Percentiles rank a stretch among this genome's conserved stretches.
Evolutionary conservation across 2,113 vertebrate genomes (phyloP).

Genomic region (Tachuris rubrigastra): DNA sequence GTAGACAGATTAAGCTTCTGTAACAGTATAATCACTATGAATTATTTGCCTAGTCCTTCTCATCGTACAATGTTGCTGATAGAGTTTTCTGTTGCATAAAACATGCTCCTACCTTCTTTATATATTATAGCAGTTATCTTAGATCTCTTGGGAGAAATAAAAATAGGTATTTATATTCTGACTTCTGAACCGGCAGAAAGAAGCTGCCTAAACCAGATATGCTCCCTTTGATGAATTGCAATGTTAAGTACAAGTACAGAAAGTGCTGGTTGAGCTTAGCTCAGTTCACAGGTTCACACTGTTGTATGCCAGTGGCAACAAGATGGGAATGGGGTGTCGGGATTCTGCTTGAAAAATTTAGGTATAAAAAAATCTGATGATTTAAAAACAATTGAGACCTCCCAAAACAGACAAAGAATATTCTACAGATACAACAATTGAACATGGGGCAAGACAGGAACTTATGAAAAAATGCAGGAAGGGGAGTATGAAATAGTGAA

Average conservation of each 20-base stretch:
- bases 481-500: neutral
- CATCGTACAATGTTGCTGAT: neutral
- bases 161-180: neutral
- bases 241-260: neutral
- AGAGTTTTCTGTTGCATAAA: constrained; percentile 10
- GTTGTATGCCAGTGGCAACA: neutral
- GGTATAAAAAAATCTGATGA: neutral
- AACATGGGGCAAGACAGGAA: neutral
- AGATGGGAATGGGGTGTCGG: neutral
- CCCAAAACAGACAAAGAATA: neutral
- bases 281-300: neutral
- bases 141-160: constrained; percentile 11
- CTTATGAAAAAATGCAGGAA: neutral
- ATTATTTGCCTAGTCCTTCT: neutral
- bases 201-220: neutral
- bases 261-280: neutral
- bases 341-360: neutral
- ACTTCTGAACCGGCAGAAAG: neutral
- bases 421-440: neutral
- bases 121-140: neutral
- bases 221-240: neutral
- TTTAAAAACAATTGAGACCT: neutral
- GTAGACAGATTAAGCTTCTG: neutral
- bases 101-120: neutral
- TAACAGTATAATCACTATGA: neutral